Percentiles rank a stretch among this genome's conserved stretches.
Conservation (phyloP, 2,113 vertebrate species). For the Dolichallabes microphthalmus region DNA sequence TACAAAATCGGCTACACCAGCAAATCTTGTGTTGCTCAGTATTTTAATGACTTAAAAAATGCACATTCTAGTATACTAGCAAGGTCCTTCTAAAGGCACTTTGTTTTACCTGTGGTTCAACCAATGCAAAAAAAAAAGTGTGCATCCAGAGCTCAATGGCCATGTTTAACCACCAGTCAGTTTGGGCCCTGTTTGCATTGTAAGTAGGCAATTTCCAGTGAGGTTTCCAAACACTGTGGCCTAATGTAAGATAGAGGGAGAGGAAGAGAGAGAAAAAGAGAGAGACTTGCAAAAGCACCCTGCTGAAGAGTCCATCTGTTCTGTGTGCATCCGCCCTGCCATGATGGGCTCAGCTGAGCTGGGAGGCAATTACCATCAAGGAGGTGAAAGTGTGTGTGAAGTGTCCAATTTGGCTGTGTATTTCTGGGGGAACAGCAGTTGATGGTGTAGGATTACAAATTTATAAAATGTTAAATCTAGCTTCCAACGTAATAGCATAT, state of each 20-base stretch:
- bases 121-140: conserved; percentile 19
- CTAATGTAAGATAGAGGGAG: conserved; percentile 31
- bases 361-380: conserved; percentile 53
- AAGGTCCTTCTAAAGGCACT: neutral
- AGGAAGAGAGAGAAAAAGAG: conserved; percentile 19
- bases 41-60: conserved; percentile 22
- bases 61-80: neutral
- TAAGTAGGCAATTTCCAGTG: conserved; percentile 44
- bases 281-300: conserved; percentile 32
- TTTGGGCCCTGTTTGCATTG: conserved; percentile 34
- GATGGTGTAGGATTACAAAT: too few species aligned
- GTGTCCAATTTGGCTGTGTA: conserved; percentile 47
- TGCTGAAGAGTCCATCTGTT: conserved; percentile 54
- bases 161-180: conserved; percentile 44
- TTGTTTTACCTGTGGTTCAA: conserved; percentile 4
- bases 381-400: conserved; percentile 55
- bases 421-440: conserved; percentile 41
- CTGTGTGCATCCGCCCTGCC: conserved; percentile 36
- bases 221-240: conserved; percentile 45
- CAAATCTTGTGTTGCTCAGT: neutral
- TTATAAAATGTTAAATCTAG: too few species aligned
- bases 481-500: too few species aligned
- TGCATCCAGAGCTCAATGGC: conserved; percentile 35
- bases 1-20: neutral
- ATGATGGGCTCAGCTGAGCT: conserved; percentile 48